Conservation (phyloP, 2,888 invertebrate species). For the Tiliacea aurago region DNA sequence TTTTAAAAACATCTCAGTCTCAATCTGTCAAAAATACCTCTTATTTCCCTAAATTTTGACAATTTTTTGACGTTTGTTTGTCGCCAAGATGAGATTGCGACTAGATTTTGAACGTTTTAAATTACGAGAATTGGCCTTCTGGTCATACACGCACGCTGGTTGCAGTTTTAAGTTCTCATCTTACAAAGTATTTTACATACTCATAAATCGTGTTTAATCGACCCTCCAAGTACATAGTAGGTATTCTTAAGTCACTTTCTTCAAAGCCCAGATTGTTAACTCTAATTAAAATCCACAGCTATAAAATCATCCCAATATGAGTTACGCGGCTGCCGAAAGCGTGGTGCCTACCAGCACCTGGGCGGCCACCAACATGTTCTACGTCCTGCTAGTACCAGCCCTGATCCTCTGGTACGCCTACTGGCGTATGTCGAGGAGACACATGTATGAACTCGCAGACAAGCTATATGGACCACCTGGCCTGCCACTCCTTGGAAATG, state of each 20-base stretch:
- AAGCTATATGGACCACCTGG: conserved; percentile 94
- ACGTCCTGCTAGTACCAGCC: conserved; percentile 93
- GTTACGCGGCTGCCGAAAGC: conserved; percentile 83
- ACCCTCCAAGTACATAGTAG: background rate
- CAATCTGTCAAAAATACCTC: too few relatives aligned
- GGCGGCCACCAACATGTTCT: conserved; percentile 93
- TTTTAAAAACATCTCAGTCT: too few relatives aligned
- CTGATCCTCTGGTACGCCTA: conserved; percentile 93
- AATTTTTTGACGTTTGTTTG: too few relatives aligned
- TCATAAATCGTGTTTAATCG: background rate
- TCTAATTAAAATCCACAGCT: conserved; percentile 29
- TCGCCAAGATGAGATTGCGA: too few relatives aligned
- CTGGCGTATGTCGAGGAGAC: conserved; percentile 94
- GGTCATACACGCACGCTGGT: background rate
- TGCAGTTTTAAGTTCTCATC: background rate
- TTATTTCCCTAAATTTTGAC: too few relatives aligned
- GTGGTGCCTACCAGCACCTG: conserved; percentile 86
- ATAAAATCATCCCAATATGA: conserved; percentile 74
- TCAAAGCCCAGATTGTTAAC: background rate
- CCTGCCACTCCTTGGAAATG: conserved; percentile 94
- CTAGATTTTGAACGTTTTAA: too few relatives aligned
- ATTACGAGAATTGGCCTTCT: too few relatives aligned
- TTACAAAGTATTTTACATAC: conserved; percentile 7
- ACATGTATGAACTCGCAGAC: conserved; percentile 93
- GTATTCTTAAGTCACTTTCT: background rate